Base-by-base conservation (phyloP, 2,797 vertebrate species). In the Nannoperca australis region DNA sequence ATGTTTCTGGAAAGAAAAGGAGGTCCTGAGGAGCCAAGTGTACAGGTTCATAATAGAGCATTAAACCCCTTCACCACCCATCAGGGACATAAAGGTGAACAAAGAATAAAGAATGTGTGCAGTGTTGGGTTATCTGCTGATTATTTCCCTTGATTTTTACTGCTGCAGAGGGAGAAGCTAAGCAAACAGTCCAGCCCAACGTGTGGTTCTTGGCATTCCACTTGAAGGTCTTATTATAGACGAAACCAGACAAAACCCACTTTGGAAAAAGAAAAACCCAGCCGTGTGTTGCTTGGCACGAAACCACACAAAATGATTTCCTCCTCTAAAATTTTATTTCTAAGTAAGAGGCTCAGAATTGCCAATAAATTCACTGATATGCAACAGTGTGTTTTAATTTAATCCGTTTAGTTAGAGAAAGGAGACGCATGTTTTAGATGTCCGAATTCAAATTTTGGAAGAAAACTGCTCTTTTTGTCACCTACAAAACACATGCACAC, bases 71-170 rank as follows among this genome's bases (percentile, higher is more conserved):
- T 22, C 76, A 55, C 74, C 69, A 74, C 68, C 72, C 68, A 54
- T 38, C 44, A 78, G 76, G 87, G 79, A 88, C 80, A 86, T 88
- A 83, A 87, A 87, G 79, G 80, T 66, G 64, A 87, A 92, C 88
- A 89, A 91, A 90, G 88, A 76, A 84, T 74, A 76, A 84, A 84
- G 88, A 86, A 82, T 70, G 87, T 14, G 76, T 66, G 70, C 83
- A 81, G 88, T 79, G 74, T 70, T 60, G 65, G 81, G 79, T 88
- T 89, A 89, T 92, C 84, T 82, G 67, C 69, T 86, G 76, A 93
- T 87, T 84, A 86, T 89, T 91, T 89, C 83, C 85, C 82, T 70
- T 89, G 81, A 88, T 88, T 92, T 91, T 89, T 85, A 91, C 63
- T 38, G 80, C 79, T 73, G 64, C 79, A 59, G 63, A 71, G 85